Base-by-base conservation (phyloP, 1,140 invertebrate genomes). In the Chlorops oryzae region DNA sequence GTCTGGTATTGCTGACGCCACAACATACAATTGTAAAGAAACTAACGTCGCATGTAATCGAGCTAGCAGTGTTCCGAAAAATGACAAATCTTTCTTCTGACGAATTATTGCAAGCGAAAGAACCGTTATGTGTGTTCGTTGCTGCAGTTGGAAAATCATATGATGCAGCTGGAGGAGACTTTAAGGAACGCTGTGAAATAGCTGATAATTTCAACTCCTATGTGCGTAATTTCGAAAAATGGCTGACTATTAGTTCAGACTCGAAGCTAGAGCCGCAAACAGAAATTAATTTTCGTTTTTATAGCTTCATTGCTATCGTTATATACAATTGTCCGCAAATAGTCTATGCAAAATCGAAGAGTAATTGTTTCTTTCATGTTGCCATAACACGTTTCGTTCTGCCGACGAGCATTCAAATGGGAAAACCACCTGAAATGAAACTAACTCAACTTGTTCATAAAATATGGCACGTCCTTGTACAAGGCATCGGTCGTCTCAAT, bases 271-370 rank as follows among this genome's bases (percentile, higher is more conserved):
- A 61, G 27, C n/a, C n/a, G n/a, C 58, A 58, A 2, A 35, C 61
- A 0, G 67, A 70, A 23, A 25, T 68, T 20, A 47, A 48, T 0
- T 34, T 63, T 43, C 62, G 67, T 2, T 68, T 69, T 50, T 72
- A 58, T 40, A 70, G 64, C 28, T 70, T 70, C 18, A 43, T 72
- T 17, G 69, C 67, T 5, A 67, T 72, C 20, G 67, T 72, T 24
- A 65, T 72, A 13, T 70, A 67, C 25, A 69, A 72, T 45, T 72
- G 70, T 10, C 50, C 62, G 5, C 52, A 49, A 5, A 47, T 72
- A 2, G 57, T 65, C 3, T 72, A 72, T 37, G 59, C 63, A 2
- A 58, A 68, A 24, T 59, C 66, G 9, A 72, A 70, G 51, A 62
- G 60, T 3, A 64, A 34, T 17, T 72, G 70, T 25, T 72, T 72